Base-by-base conservation (phyloP, 2,888 invertebrate species). In the Lochmaea crataegi region DNA sequence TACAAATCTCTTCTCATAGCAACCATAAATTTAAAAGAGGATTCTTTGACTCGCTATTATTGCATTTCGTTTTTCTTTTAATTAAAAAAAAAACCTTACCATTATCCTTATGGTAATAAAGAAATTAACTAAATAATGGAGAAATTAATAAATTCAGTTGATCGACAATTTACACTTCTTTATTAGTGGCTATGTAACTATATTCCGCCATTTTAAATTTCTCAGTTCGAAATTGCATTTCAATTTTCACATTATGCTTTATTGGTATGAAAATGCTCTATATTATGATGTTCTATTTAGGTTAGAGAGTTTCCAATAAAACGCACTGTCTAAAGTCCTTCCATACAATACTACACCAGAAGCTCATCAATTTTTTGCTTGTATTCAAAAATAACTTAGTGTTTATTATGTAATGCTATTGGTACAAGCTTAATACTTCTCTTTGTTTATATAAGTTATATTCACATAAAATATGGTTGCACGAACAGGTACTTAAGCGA, bases 1-100 rank as follows among this genome's bases (percentile, higher is more conserved):
- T 84, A 87, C 85, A 86, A 87, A 87, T 87, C 83, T 83, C 83
- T 76, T 74, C 75, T 79, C 79, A 77, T 75, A 79, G 79, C 74
- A 76, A 72, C 73, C 79, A 80, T 80, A 72, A 78, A 79, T 79
- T 68, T 72, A 73, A 38, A 48, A 71, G 70, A 66, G 67, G 64
- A 57, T 68, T 73, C 71, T 75, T 56, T 64, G 60, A 74, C 42
- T 72, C 68, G 66, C 72, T 71, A 68, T 65, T 71, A 73, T 75
- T 72, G 58, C 70, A 67, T 73, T 75, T 69, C 51, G 67, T 58
- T 69, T 73, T 69, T 65, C n/a, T 72, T 73, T 69, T 69, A 73
- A 69, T 73, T 69, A 73, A 56, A 63, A 72, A 71, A 57, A 32
- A 38, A 38, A 38, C 53, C 41, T 22, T n/a, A n/a, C 16, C 10